These are phyloP conservation scores for Pyrocoelia pectoralis DNA, from an alignment of 2,888 invertebrate species.

Conservation along the genomic window DNA sequence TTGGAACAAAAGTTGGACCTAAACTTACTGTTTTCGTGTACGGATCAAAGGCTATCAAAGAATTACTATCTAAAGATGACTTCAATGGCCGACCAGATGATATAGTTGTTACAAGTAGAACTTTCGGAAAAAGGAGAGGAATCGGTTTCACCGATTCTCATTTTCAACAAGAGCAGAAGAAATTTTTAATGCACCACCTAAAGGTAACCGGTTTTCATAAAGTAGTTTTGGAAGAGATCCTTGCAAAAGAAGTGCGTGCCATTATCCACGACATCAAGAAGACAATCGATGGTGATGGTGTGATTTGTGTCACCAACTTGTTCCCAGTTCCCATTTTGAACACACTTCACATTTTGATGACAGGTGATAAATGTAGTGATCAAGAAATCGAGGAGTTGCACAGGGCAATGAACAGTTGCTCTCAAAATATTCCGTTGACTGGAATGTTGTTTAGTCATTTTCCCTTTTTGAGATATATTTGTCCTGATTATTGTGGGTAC, in stretches of 20 bases:
- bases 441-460: constrained; percentile 83
- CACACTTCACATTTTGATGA: constrained; percentile 85
- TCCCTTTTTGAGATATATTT: constrained; percentile 73
- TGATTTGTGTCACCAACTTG: constrained; percentile 71
- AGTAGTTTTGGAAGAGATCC: constrained; percentile 75
- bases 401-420: constrained; percentile 72
- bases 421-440: constrained; percentile 81
- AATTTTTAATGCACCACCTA: constrained; percentile 78
- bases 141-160: constrained; percentile 74
- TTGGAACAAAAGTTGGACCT: constrained; percentile 80
- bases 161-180: constrained; percentile 71
- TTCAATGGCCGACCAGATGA: constrained; percentile 82
- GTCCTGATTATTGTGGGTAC: constrained; percentile 81
- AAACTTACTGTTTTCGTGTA: constrained; percentile 78
- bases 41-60: constrained; percentile 72
- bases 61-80: constrained; percentile 78
- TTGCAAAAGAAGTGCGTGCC: constrained; percentile 73
- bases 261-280: constrained; percentile 66
- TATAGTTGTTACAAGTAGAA: constrained; percentile 77
- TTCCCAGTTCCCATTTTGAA: constrained; percentile 82
- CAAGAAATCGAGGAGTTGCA: constrained; percentile 73
- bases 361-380: constrained; percentile 77
- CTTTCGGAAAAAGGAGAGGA: constrained; percentile 75
- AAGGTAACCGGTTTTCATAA: constrained; percentile 85
- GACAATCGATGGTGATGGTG: constrained; percentile 60